Conservation (phyloP, 1,140 invertebrate genomes). For the Phthorimaea operculella region DNA sequence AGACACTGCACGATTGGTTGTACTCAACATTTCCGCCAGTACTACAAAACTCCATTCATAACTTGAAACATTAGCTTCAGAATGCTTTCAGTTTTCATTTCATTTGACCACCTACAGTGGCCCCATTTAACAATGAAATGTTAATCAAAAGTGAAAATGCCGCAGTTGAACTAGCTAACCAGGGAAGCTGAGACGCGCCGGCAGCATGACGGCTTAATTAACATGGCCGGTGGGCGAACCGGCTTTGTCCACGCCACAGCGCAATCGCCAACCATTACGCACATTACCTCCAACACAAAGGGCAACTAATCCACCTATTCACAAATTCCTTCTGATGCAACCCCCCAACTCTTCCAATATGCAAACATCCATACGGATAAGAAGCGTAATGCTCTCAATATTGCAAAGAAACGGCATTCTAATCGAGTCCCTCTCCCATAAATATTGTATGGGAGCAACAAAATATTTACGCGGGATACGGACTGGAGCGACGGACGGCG, state of each 20-base stretch:
- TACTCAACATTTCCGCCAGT: background rate
- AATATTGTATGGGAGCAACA: slow-evolving; percentile 47
- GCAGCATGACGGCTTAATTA: slow-evolving; percentile 34
- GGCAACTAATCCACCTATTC: slow-evolving; percentile 23
- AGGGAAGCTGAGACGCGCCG: background rate
- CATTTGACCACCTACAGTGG: slow-evolving; percentile 4
- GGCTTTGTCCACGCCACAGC: slow-evolving; percentile 11
- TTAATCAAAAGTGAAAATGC: slow-evolving; percentile 32
- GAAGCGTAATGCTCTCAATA: slow-evolving; percentile 45
- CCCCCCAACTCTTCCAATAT: slow-evolving; percentile 36
- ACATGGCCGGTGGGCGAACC: slow-evolving; percentile 27
- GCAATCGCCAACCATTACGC: background rate
- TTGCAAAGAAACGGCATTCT: slow-evolving; percentile 56
- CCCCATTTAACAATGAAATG: slow-evolving; percentile 20
- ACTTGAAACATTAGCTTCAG: too few relatives aligned
- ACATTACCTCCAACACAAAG: background rate
- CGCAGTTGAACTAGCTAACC: background rate
- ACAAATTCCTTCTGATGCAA: slow-evolving; percentile 26
- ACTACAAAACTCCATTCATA: too few relatives aligned
- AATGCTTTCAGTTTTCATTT: background rate
- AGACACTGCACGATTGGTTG: background rate
- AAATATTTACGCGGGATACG: slow-evolving; percentile 42
- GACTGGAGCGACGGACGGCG: slow-evolving; percentile 11
- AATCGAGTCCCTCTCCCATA: slow-evolving; percentile 50
- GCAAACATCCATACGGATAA: slow-evolving; percentile 41